phyloP scores from a whole-genome alignment of 2,888 invertebrate genomes.

The Nomada fabriciana region DNA sequence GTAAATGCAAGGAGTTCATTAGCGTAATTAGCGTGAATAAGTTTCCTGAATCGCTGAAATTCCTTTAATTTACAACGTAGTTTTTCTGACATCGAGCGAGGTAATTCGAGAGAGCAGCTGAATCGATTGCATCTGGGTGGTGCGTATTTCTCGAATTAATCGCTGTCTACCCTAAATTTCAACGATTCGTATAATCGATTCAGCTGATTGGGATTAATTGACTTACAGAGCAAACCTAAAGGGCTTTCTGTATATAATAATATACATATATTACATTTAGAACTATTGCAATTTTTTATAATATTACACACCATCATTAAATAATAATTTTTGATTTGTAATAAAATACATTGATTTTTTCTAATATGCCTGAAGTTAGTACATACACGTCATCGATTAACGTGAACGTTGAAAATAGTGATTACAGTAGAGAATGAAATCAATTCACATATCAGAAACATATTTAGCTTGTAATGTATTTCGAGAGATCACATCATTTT shows the following conservation, averaged over 20 bases:
- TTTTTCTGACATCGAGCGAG: background rate
- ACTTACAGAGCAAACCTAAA: background rate
- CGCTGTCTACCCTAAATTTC: conserved; percentile 42
- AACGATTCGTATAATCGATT: conserved; percentile 13
- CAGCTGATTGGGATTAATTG: background rate
- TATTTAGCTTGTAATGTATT: background rate
- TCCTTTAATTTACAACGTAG: conserved; percentile 15
- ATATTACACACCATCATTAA: too few species aligned
- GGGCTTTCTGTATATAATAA: background rate
- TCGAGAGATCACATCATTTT: conserved; percentile 1
- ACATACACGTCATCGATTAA: background rate
- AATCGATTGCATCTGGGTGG: conserved; percentile 40
- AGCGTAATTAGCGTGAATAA: conserved; percentile 16
- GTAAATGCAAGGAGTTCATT: background rate
- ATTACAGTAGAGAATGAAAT: background rate
- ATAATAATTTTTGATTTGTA: background rate
- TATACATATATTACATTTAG: background rate
- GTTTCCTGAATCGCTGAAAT: background rate
- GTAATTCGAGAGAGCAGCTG: conserved; percentile 25
- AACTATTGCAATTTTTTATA: too few species aligned
- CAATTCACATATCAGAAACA: background rate
- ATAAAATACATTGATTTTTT: background rate
- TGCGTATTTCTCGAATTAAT: conserved; percentile 29
- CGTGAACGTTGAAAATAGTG: background rate
- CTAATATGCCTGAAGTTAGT: background rate